A percentile compares a stretch with the other conserved stretches of the same genome.
Evolutionary conservation across 1,140 invertebrate species (phyloP).

Genomic region (Drosophila ambigua): DNA sequence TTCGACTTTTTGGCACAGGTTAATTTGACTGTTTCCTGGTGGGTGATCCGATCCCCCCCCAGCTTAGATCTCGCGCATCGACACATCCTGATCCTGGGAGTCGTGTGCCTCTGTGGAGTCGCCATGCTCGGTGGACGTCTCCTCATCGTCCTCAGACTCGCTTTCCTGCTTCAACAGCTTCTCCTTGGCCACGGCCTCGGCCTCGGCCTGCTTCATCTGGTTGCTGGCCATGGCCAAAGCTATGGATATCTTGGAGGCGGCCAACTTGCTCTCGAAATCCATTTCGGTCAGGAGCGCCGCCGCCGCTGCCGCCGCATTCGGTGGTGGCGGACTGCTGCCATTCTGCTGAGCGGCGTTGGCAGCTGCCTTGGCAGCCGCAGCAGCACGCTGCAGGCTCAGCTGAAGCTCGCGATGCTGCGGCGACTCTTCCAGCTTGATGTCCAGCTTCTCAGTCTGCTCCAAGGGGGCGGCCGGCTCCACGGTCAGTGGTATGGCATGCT

Average conservation of each 20-base stretch:
- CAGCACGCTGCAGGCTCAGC: constrained; percentile 64
- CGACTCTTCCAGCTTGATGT: constrained; percentile 78
- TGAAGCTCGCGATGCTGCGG: constrained; percentile 71
- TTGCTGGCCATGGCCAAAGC: constrained; percentile 40
- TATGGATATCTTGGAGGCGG: constrained; percentile 79
- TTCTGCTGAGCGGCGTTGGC: constrained; percentile 35
- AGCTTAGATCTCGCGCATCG: constrained; percentile 49
- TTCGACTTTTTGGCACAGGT: constrained; percentile 79
- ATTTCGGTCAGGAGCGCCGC: constrained; percentile 52
- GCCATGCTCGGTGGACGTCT: constrained; percentile 56
- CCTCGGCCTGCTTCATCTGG: neutral
- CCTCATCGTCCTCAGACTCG: constrained; percentile 49
- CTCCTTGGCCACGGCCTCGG: constrained; percentile 14
- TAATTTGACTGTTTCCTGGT: constrained; percentile 64
- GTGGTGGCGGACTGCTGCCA: constrained; percentile 33
- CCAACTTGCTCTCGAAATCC: constrained; percentile 80
- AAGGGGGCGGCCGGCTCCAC: constrained; percentile 78
- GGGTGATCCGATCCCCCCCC: no score
- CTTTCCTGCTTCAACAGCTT: constrained; percentile 26
- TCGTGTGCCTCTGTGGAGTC: constrained; percentile 61
- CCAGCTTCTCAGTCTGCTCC: constrained; percentile 80
- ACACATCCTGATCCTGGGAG: constrained; percentile 62
- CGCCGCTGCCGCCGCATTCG: constrained; percentile 12
- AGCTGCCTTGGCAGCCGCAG: constrained; percentile 37
- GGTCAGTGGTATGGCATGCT: constrained; percentile 75